Evolutionary conservation across 2,888 invertebrate species (phyloP).

Genomic region (Apodemia hepburni): DNA sequence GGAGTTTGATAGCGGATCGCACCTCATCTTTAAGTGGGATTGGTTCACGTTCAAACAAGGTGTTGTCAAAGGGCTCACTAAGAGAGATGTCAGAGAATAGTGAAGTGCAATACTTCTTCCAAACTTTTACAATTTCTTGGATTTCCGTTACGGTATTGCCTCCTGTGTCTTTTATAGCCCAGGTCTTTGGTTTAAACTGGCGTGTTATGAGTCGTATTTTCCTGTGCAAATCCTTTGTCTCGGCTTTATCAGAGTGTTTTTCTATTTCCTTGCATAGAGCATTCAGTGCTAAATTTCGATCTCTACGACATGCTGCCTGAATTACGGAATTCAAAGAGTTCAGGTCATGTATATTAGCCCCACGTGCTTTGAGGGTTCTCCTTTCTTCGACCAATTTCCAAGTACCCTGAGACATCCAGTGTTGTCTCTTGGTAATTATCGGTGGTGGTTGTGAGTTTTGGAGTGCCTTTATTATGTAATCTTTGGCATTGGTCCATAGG

Average conservation of each 20-base stretch:
- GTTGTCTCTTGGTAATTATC: neutral
- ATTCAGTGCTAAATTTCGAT: too few species aligned
- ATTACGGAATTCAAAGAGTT: too few species aligned
- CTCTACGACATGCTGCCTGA: too few species aligned
- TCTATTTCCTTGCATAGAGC: slow-evolving; percentile 14
- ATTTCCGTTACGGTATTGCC: slow-evolving; percentile 11
- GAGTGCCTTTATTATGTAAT: too few species aligned
- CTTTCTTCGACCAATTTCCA: too few species aligned
- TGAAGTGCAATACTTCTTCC: neutral
- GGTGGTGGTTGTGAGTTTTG: neutral
- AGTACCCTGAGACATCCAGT: neutral
- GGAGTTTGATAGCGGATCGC: slow-evolving; percentile 11
- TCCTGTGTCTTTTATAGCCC: neutral
- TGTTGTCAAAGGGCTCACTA: too few species aligned
- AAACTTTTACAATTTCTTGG: neutral
- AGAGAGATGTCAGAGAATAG: neutral
- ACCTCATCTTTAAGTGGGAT: slow-evolving; percentile 6
- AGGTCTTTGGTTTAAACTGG: slow-evolving; percentile 16
- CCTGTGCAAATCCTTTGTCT: slow-evolving; percentile 8
- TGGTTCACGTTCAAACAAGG: neutral
- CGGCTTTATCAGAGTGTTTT: neutral
- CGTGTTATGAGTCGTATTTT: slow-evolving; percentile 16
- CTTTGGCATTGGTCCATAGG: too few species aligned
- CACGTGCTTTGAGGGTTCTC: too few species aligned
- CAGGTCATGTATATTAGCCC: too few species aligned